Evolutionary conservation across 2,797 vertebrate genomes (phyloP).

Genomic region (Cirrhinus molitorella): DNA sequence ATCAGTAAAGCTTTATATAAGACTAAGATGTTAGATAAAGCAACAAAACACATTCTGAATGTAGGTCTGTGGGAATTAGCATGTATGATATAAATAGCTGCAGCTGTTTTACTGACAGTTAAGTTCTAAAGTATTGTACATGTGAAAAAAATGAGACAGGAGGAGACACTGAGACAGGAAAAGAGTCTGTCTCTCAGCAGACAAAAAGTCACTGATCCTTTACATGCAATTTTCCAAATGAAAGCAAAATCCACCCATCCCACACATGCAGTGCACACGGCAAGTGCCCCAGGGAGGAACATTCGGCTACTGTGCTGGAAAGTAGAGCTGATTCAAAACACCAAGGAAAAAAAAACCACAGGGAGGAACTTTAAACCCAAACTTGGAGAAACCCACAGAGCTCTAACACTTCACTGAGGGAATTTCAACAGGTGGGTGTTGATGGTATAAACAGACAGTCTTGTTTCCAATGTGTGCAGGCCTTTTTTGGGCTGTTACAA

Average conservation of each 20-base stretch:
- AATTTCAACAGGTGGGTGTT: constrained; percentile 42
- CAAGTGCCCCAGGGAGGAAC: background rate
- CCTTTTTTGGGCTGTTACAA: background rate
- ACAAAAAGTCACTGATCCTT: background rate
- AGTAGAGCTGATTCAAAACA: constrained; percentile 21
- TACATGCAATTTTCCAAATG: background rate
- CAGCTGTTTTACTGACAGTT: background rate
- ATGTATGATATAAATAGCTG: background rate
- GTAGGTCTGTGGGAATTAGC: background rate
- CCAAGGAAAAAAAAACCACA: background rate
- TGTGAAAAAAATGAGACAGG: background rate
- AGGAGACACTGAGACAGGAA: background rate
- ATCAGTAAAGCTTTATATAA: background rate
- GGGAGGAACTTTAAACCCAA: background rate
- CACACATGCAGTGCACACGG: background rate
- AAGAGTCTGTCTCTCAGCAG: background rate
- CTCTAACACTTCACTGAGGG: background rate
- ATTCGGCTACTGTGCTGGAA: constrained; percentile 5
- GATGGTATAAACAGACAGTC: constrained; percentile 11
- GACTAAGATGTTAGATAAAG: background rate
- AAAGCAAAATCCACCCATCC: background rate
- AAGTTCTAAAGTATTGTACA: background rate
- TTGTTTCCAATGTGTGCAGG: constrained; percentile 20
- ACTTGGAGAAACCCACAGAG: background rate
- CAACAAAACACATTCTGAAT: background rate